Percentiles rank a stretch among this genome's conserved stretches.
phyloP scores from a whole-genome alignment of 2,797 vertebrate genomes.

The Podargus strigoides region DNA sequence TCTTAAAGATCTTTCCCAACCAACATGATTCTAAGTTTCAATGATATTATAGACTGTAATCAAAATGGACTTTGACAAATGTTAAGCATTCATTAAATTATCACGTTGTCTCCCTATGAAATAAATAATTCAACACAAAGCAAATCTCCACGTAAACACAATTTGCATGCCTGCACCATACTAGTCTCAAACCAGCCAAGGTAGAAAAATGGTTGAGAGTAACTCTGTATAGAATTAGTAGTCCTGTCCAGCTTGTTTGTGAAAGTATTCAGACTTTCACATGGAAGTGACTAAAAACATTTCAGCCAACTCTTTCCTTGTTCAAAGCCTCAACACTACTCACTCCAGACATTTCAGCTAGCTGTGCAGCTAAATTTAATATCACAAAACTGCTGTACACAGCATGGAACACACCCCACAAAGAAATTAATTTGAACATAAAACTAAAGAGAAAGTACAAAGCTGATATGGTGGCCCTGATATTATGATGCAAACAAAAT shows the following conservation, averaged over 20 bases:
- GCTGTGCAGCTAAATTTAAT: background rate
- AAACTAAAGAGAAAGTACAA: background rate
- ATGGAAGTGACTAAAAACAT: background rate
- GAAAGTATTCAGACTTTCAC: background rate
- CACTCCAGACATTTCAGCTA: background rate
- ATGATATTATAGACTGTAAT: background rate
- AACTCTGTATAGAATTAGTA: background rate
- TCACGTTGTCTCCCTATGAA: background rate
- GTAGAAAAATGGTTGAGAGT: background rate
- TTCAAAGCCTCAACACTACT: background rate
- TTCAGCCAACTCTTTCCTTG: background rate
- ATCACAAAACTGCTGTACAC: background rate
- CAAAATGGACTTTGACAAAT: background rate
- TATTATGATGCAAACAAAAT: background rate
- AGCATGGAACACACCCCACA: background rate
- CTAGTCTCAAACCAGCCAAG: background rate
- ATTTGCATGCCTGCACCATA: background rate
- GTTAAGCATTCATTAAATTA: background rate
- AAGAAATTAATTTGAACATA: background rate
- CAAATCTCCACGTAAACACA: background rate
- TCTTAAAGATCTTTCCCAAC: no score
- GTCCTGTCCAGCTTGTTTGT: background rate
- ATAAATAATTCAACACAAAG: background rate
- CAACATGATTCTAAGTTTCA: no score
- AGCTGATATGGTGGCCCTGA: background rate